Evolutionary conservation across 2,888 invertebrate species (phyloP), one percentile per base, ranked within the genome.

Genomic region (Ectobius pallidus): DNA sequence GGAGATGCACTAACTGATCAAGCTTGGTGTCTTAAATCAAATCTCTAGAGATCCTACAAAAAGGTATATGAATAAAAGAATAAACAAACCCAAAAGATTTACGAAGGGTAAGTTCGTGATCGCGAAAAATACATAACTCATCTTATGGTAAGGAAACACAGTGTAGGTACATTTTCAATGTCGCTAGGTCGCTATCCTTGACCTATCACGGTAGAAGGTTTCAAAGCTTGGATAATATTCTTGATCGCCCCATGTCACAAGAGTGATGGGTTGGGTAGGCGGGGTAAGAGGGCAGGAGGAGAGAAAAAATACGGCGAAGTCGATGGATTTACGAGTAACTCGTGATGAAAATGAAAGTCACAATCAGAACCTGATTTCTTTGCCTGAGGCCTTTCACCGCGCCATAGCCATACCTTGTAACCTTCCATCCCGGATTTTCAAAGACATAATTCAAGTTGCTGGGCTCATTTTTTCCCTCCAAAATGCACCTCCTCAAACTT

Each of bases 11-110:
- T 32, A 32, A 61, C 11, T 70, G 68, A 71, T 74, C 71, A 74
- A 44, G 58, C 34, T 27, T 62, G 61, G 62, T 70, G 69, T 74
- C 71, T 74, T 74, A 74, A 71, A 74, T 74, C 74, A 74, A 73
- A 74, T 68, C 71, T 58, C 22, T 16, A 30, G 42, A 52, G 68
- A 58, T 65, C n/a, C n/a, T n/a, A n/a, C n/a, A n/a, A n/a, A n/a
- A n/a, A n/a, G n/a, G n/a, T n/a, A n/a, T 34, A 63, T 44, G 34
- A 71, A 58, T 39, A 44, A 58, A 72, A 67, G 68, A 55, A 67
- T 49, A n/a, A n/a, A n/a, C n/a, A n/a, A n/a, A n/a, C n/a, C n/a
- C n/a, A n/a, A n/a, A n/a, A n/a, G n/a, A n/a, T n/a, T n/a, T n/a
- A 22, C 65, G 9, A 20, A 58, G 67, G 55, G 55, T 67, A 49